Evolutionary conservation across 1,140 invertebrate genomes (phyloP).

Genomic region (Drosophila ironensis): DNA sequence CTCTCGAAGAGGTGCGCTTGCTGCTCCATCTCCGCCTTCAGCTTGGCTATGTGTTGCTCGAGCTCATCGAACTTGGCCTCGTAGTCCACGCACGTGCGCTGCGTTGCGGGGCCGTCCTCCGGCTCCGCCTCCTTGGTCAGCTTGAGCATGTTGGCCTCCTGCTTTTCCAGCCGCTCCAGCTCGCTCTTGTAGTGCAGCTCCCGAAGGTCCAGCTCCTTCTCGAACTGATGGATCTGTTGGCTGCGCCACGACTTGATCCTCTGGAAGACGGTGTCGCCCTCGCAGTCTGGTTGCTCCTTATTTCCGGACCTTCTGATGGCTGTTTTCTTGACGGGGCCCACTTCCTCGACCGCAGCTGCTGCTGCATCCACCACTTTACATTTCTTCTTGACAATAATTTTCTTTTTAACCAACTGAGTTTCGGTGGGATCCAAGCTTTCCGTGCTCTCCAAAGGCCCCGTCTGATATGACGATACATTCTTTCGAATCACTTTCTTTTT

Average conservation of each 20-base stretch:
- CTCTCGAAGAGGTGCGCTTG: slow-evolving; percentile 42
- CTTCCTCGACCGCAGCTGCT: not conserved
- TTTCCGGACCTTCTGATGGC: not conserved
- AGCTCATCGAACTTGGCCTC: slow-evolving; percentile 42
- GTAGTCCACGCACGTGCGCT: slow-evolving; percentile 3
- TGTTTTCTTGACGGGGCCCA: not conserved
- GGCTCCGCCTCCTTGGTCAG: not conserved
- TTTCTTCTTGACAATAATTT: not conserved
- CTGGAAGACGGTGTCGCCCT: not conserved
- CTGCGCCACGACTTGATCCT: slow-evolving; percentile 39
- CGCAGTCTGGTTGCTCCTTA: not conserved
- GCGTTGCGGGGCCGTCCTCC: not conserved
- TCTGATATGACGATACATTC: not conserved
- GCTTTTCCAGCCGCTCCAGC: slow-evolving; percentile 22
- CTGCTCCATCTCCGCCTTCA: slow-evolving; percentile 39
- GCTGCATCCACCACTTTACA: not conserved
- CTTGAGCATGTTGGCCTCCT: not conserved
- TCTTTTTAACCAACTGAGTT: not conserved
- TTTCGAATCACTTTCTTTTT: slow-evolving; percentile 8
- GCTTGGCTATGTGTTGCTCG: slow-evolving; percentile 36
- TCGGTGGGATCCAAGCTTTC: not conserved
- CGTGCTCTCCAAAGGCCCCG: not conserved
- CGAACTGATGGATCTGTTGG: slow-evolving; percentile 40
- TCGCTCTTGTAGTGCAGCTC: slow-evolving; percentile 24
- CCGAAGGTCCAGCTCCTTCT: slow-evolving; percentile 29